Evolutionary conservation across 2,888 invertebrate species (phyloP), one percentile per base, ranked within the genome.

Genomic region (Chrysodeixis includens): DNA sequence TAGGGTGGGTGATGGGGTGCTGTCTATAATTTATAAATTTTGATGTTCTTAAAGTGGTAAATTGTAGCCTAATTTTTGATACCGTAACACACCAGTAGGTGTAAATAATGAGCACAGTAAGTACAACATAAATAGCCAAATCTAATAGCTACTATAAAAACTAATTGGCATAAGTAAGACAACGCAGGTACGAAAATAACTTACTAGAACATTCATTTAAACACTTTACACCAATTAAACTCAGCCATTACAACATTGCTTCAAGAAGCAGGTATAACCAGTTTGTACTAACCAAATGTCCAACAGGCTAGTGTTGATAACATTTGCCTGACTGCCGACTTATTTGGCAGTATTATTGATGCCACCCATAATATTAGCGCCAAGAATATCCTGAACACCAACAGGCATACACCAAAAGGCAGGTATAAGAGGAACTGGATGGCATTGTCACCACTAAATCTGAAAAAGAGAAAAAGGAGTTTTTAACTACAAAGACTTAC

Each of bases 221-320:
- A n/a, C 40, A 40, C 40, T 40, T 40, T 40, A 40, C 40, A 40
- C 40, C 7, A 40, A 40, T 40, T n/a, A 40, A 12, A 40, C n/a
- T 6, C 40, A 40, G n/a, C n/a, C 40, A 40, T 40, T 40, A 35
- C 12, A 49, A 49, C 30, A 46, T 18, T 64, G 16, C 20, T 57
- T 35, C 22, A 12, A 26, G 26, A 56, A 58, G 30, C 52, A 54
- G 30, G 30, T 16, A 20, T 30, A 10, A 54, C 22, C 14, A 16
- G 57, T 60, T 57, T 52, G 0, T 14, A 26, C 90, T 91, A 92
- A 90, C 96, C 96, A 86, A 96, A 95, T 7, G 96, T 94, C 89
- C 96, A 93, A 78, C 96, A 96, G 18, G 96, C 95, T n/a, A 96
- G 83, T 32, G 95, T 96, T 16, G 95, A 95, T 54, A 96, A 83